These are phyloP conservation scores for Cephalopholis sonnerati DNA, from an alignment of 2,113 vertebrate genomes.

Conservation along the genomic window DNA sequence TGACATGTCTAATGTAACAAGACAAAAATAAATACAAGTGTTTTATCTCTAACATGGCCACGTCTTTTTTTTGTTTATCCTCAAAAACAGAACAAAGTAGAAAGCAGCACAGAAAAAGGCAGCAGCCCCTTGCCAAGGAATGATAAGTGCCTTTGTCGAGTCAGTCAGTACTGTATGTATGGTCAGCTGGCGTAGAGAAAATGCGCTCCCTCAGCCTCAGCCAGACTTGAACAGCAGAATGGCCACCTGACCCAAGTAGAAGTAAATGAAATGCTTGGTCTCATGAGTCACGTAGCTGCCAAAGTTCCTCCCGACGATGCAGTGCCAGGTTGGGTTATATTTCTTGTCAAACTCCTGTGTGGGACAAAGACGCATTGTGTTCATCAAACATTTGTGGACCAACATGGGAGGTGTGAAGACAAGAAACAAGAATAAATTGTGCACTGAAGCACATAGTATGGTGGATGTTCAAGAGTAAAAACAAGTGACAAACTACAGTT, in stretches of 20 bases:
- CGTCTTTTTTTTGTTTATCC: slow-evolving; percentile 52
- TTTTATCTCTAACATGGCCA: slow-evolving; percentile 81
- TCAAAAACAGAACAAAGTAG: slow-evolving; percentile 79
- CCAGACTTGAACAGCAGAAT: slow-evolving; percentile 99
- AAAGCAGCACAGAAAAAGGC: slow-evolving; percentile 88
- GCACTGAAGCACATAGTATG: background rate
- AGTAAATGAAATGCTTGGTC: slow-evolving; percentile 99
- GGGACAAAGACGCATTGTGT: slow-evolving; percentile 25
- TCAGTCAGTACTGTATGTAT: slow-evolving; percentile 80
- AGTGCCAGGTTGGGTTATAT: slow-evolving; percentile 99
- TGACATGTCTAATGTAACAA: slow-evolving; percentile 81
- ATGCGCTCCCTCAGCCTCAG: slow-evolving; percentile 85
- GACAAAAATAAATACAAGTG: slow-evolving; percentile 87
- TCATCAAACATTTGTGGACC: background rate
- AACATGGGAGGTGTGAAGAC: background rate
- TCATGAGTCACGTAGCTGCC: slow-evolving; percentile 99
- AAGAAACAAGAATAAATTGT: background rate
- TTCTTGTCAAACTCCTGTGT: slow-evolving; percentile 98
- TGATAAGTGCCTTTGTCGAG: slow-evolving; percentile 82
- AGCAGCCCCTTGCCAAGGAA: slow-evolving; percentile 88
- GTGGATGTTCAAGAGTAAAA: background rate
- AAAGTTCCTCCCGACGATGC: slow-evolving; percentile 98
- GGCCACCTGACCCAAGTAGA: slow-evolving; percentile 98
- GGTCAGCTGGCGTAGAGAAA: slow-evolving; percentile 64
- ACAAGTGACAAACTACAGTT: background rate